These are phyloP conservation scores for Coelopa pilipes DNA, from an alignment of 2,888 invertebrate species.

Conservation along the genomic window DNA sequence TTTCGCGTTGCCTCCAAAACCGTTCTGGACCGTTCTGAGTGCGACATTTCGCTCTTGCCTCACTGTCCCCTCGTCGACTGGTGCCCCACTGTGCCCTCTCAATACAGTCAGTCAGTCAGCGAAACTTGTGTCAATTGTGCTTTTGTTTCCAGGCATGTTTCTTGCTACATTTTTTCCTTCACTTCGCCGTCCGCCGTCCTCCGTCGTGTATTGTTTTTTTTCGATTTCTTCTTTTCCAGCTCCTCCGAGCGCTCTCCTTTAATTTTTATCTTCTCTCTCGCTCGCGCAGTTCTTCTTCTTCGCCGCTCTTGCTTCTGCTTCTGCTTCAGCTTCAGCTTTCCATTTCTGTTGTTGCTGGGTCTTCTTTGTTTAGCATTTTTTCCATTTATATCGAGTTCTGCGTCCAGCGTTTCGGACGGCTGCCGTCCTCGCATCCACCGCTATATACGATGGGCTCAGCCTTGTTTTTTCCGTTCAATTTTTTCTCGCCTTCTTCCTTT, in stretches of 20 bases:
- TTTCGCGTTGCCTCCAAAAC: neutral
- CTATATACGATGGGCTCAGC: constrained; percentile 1
- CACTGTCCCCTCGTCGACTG: neutral
- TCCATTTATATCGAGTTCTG: constrained; percentile 14
- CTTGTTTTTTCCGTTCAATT: neutral
- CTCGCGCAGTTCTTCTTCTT: neutral
- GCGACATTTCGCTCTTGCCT: neutral
- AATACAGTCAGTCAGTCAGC: constrained; percentile 6
- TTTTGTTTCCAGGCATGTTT: constrained; percentile 44
- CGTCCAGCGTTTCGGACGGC: constrained; percentile 31
- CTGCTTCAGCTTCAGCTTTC: too few relatives aligned
- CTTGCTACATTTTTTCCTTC: constrained; percentile 30
- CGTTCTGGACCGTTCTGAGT: too few relatives aligned
- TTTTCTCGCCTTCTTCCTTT: neutral
- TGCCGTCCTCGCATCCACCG: neutral
- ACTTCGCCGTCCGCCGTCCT: constrained; percentile 11
- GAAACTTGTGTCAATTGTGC: constrained; percentile 45
- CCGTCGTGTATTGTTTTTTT: constrained; percentile 8
- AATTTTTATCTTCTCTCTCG: constrained; percentile 16
- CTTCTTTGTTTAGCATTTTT: neutral
- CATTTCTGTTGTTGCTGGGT: too few relatives aligned
- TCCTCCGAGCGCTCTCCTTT: constrained; percentile 14
- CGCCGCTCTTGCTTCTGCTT: too few relatives aligned
- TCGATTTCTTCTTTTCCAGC: neutral
- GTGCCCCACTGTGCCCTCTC: neutral